These are phyloP conservation scores for Trichonephila clavata DNA, from an alignment of 1,140 invertebrate species.

Conservation along the genomic window DNA sequence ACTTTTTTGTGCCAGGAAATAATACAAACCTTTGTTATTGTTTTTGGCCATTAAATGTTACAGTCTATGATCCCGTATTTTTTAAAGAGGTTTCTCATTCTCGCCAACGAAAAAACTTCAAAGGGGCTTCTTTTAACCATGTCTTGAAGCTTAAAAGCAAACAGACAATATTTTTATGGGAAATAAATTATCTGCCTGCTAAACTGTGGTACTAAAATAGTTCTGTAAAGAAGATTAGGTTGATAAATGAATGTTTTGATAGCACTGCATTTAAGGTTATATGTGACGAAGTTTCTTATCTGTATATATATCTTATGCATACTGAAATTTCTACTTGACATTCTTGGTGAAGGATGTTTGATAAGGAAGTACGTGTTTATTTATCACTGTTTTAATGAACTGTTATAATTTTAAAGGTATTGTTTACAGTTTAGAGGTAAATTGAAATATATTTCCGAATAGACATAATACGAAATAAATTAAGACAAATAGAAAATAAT, in stretches of 20 bases:
- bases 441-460: too few relatives aligned
- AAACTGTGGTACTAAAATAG: not conserved
- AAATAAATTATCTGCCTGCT: not conserved
- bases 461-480: too few relatives aligned
- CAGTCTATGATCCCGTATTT: not conserved
- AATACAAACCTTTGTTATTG: not conserved
- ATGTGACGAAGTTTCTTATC: too few relatives aligned
- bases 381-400: too few relatives aligned
- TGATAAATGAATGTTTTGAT: not conserved
- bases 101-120: not conserved
- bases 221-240: not conserved
- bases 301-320: too few relatives aligned
- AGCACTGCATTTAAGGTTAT: too few relatives aligned
- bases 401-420: too few relatives aligned
- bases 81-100: not conserved
- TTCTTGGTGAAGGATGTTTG: too few relatives aligned
- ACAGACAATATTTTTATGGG: not conserved
- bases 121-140: not conserved
- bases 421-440: too few relatives aligned
- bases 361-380: too few relatives aligned
- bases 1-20: not conserved
- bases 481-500: too few relatives aligned
- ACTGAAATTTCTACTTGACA: too few relatives aligned
- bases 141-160: not conserved
- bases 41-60: not conserved